Base-by-base conservation (phyloP, 2,113 vertebrate species). In the Nothocercus nigrocapillus region DNA sequence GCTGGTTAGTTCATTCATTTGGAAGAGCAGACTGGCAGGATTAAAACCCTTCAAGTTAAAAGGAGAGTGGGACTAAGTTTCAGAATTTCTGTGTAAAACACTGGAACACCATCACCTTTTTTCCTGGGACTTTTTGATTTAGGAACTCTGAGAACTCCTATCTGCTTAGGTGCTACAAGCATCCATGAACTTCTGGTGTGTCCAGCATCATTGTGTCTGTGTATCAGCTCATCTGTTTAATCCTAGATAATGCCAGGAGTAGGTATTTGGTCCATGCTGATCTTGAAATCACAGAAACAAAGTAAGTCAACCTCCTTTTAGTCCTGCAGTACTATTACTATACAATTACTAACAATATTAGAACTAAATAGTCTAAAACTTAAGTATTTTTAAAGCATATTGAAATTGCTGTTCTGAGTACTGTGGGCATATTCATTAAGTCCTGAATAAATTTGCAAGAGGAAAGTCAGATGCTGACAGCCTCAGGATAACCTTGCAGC, bases 341-440 rank as follows among this genome's bases (percentile, higher is more conserved):
- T 6, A 36, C 36, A 42, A 28, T 66, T 40, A 61, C 66, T 82
- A 72, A 64, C 17, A 28, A 51, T 24, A 36, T 7, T 28, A 63
- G 30, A 81, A 47, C 21, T 67, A 45, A 49, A 62, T 11, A 67
- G 16, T 34, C 53, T 73, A 47, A 73, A 83, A 17, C 44, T 72
- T 11, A 34, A 40, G 51, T 61, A 74, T 7, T 6, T 47, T 24
- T 34, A 59, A 34, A 8, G 12, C 59, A 47, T n/a, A 86, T 34
- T 36, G 9, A 4, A n/a, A 34, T 54, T 0, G 0, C 4, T 64
- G 18, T 38, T 49, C 13, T 70, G 76, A 69, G 49, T 11, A 6
- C 69, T 76, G n/a, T 64, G 14, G 14, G 64, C 69, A 42, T 59
- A 56, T 13, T 9, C 21, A 32, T 44, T 44, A 70, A 38, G 14